Conservation (phyloP, 2,113 vertebrate genomes). For the Hippoglossus stenolepis region DNA sequence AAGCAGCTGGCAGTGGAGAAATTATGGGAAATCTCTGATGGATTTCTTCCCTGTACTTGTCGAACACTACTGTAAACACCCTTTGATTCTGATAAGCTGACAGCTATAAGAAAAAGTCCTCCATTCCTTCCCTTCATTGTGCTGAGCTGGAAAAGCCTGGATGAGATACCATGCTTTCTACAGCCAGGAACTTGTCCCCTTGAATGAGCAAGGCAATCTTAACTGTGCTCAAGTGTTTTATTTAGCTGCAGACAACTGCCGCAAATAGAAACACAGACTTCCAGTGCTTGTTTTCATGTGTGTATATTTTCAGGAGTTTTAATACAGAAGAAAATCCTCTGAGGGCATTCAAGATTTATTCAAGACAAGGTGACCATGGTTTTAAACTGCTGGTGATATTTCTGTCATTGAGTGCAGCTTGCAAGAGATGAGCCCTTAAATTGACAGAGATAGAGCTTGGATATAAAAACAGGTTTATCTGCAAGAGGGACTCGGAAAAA, state of each 20-base stretch:
- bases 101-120: background rate
- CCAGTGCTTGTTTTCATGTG: background rate
- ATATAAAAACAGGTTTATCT: constrained; percentile 30
- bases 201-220: background rate
- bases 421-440: constrained; percentile 6
- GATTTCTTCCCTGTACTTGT: constrained; percentile 2
- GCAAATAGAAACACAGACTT: background rate
- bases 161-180: background rate
- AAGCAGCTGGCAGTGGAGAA: constrained; percentile 16
- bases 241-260: background rate
- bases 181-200: background rate
- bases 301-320: constrained; percentile 14
- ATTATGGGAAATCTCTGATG: constrained; percentile 11
- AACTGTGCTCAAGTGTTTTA: background rate
- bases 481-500: background rate
- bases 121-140: background rate
- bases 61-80: background rate
- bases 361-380: constrained; percentile 26
- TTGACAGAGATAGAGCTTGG: background rate
- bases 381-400: constrained; percentile 39
- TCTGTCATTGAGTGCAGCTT: constrained; percentile 10
- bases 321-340: background rate
- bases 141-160: background rate
- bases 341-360: background rate
- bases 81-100: background rate